Evolutionary conservation across 1,140 invertebrate species (phyloP).

Genomic region (Aphis craccivora): DNA sequence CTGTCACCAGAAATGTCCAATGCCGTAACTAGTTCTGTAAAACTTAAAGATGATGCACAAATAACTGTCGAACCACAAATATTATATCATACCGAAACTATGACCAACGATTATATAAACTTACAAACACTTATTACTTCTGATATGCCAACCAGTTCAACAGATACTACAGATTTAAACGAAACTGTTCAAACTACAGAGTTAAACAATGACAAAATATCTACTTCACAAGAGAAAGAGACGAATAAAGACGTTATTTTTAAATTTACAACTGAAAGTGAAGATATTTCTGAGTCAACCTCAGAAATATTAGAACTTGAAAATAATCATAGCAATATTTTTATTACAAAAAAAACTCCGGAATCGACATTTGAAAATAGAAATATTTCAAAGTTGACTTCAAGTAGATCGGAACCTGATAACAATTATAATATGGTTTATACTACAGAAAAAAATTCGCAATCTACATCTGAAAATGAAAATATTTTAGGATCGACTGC

Average conservation of each 20-base stretch:
- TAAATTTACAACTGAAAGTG: background rate
- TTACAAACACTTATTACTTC: background rate
- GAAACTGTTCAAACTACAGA: background rate
- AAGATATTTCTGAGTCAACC: background rate
- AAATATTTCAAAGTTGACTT: background rate
- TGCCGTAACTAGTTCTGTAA: background rate
- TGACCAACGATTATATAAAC: no score
- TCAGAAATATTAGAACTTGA: background rate
- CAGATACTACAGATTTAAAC: background rate
- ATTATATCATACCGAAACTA: background rate
- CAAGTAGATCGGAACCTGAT: background rate
- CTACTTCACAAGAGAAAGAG: background rate
- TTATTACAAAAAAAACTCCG: background rate
- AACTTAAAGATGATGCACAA: background rate
- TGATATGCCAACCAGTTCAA: background rate
- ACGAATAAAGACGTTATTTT: background rate
- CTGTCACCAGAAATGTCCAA: slow-evolving; percentile 34
- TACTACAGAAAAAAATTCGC: background rate
- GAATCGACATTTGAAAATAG: background rate
- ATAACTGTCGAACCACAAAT: background rate
- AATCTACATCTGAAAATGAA: background rate
- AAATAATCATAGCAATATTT: background rate
- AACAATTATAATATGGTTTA: background rate
- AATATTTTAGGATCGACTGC: background rate
- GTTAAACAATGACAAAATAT: background rate